Percentiles rank a stretch among this genome's conserved stretches.
Evolutionary conservation across 2,888 invertebrate genomes (phyloP).

Genomic region (Eristalis tenax): DNA sequence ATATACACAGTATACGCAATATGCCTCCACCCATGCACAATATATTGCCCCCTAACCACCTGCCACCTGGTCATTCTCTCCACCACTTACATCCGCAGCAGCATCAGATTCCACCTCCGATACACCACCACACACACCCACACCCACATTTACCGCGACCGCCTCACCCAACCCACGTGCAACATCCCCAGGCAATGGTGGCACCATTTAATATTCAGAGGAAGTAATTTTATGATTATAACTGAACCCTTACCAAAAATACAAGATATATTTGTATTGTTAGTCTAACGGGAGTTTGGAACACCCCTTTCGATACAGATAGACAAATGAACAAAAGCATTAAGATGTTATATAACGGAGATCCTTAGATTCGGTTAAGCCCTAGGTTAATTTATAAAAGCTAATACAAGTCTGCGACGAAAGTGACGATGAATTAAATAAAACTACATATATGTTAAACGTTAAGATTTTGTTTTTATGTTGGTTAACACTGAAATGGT

Average conservation of each 20-base stretch:
- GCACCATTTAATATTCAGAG: conserved; percentile 74
- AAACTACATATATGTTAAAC: conserved; percentile 27
- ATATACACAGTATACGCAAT: conserved; percentile 55
- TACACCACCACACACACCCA: conserved; percentile 21
- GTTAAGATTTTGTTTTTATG: neutral
- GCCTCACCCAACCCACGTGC: conserved; percentile 32
- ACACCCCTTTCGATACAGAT: conserved; percentile 22
- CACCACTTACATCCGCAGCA: conserved; percentile 46
- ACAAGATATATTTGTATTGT: conserved; percentile 38
- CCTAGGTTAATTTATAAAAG: conserved; percentile 41
- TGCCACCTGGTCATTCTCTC: conserved; percentile 34
- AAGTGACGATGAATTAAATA: conserved; percentile 32
- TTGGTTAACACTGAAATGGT: neutral
- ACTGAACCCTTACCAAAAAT: conserved; percentile 22
- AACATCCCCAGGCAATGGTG: conserved; percentile 73
- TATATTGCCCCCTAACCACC: conserved; percentile 43
- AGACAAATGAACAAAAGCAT: conserved; percentile 40
- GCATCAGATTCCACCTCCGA: conserved; percentile 29
- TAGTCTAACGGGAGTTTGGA: conserved; percentile 13
- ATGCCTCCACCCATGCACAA: conserved; percentile 60
- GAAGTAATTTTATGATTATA: conserved; percentile 45
- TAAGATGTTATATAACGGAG: neutral
- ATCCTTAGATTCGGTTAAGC: conserved; percentile 23
- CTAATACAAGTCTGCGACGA: conserved; percentile 34
- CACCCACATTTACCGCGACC: conserved; percentile 27